Conservation (phyloP, 2,888 invertebrate genomes). For the Dryomyza anilis region DNA sequence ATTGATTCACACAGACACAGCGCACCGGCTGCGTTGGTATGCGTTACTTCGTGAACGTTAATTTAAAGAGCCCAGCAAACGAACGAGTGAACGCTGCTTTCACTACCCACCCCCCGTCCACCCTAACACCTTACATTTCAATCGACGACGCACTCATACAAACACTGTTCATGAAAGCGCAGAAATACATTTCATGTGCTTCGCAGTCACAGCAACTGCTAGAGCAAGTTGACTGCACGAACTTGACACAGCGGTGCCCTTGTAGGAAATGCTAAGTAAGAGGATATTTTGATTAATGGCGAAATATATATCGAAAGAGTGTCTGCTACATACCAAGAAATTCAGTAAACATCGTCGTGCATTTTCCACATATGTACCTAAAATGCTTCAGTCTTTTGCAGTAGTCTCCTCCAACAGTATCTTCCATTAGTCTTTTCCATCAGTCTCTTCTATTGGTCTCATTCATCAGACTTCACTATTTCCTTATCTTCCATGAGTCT, state of each 20-base stretch:
- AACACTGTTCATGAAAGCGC: not conserved
- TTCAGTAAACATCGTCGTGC: no score
- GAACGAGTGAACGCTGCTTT: not conserved
- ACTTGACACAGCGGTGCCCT: conserved; percentile 14
- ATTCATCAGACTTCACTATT: no score
- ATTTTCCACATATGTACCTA: no score
- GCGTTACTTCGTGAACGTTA: not conserved
- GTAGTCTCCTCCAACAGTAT: no score
- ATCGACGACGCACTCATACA: not conserved
- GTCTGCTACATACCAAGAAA: no score
- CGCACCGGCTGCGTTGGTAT: conserved; percentile 1
- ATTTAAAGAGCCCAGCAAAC: not conserved
- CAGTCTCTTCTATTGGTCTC: no score
- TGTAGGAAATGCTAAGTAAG: not conserved
- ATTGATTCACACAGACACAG: conserved; percentile 26
- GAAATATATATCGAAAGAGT: no score
- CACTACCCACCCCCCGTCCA: not conserved
- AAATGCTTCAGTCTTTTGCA: no score
- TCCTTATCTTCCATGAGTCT: no score
- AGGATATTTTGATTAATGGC: no score
- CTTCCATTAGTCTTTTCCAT: no score
- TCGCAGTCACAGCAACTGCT: conserved; percentile 19
- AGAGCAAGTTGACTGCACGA: conserved; percentile 17
- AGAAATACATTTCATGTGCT: conserved; percentile 8
- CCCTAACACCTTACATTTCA: not conserved